Conservation (phyloP, 2,888 invertebrate genomes). For the Oligia latruncula region DNA sequence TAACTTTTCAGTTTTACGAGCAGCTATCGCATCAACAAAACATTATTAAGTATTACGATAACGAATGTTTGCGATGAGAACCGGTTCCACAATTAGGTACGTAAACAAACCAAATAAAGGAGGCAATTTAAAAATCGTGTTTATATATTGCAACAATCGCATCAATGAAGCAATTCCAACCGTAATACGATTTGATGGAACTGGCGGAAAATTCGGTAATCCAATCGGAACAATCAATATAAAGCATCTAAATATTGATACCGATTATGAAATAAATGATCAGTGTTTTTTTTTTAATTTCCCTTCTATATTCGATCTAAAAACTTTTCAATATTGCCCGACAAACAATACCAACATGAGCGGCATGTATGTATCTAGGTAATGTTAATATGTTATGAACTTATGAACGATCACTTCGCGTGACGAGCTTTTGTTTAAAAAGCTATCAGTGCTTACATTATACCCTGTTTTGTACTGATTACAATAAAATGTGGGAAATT, state of each 20-base stretch:
- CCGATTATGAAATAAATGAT: conserved; percentile 17
- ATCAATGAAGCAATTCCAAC: conserved; percentile 27
- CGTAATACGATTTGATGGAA: conserved; percentile 17
- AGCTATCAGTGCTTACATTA: conserved; percentile 27
- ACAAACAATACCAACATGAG: conserved; percentile 10
- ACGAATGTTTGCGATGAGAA: conserved; percentile 39
- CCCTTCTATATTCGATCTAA: conserved; percentile 11
- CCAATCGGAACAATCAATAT: conserved; percentile 9
- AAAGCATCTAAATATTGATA: conserved; percentile 16
- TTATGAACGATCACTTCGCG: conserved; percentile 49
- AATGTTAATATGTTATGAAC: conserved; percentile 7
- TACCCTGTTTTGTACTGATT: conserved; percentile 12
- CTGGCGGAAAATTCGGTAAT: conserved; percentile 28
- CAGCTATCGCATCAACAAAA: conserved; percentile 4
- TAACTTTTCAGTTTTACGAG: conserved; percentile 28
- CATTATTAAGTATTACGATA: conserved; percentile 21
- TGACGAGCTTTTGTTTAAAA: conserved; percentile 54
- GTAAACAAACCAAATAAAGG: conserved; percentile 34
- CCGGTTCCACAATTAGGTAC: conserved; percentile 28
- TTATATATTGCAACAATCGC: conserved; percentile 29
- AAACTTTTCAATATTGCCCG: conserved; percentile 18
- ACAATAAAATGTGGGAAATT: conserved; percentile 8
- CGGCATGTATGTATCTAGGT: background rate
- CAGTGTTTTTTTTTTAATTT: conserved; percentile 51
- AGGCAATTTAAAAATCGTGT: background rate